Conservation (phyloP, 2,113 vertebrate genomes). For the Amia ocellicauda region DNA sequence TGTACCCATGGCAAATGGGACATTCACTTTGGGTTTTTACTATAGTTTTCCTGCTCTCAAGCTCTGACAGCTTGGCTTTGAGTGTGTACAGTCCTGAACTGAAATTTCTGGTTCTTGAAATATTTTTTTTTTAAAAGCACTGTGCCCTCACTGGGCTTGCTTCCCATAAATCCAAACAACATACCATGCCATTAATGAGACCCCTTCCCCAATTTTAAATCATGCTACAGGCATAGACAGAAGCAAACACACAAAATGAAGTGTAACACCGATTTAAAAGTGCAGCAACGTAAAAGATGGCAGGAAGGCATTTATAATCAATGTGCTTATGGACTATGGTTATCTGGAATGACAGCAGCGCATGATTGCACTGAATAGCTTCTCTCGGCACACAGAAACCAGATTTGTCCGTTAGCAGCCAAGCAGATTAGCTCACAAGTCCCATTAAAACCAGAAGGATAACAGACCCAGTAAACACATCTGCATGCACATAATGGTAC, state of each 20-base stretch:
- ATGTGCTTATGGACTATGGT: slow-evolving; percentile 10
- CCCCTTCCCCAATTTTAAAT: slow-evolving; percentile 7
- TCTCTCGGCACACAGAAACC: neutral
- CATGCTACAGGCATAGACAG: slow-evolving; percentile 10
- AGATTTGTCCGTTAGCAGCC: slow-evolving; percentile 9
- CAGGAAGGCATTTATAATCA: neutral
- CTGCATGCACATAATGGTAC: slow-evolving; percentile 17
- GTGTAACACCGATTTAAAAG: neutral
- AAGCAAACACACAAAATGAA: slow-evolving; percentile 1
- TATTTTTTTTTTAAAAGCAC: no score
- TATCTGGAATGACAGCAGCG: neutral
- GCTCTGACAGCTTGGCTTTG: no score
- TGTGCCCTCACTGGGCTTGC: neutral
- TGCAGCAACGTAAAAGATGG: neutral
- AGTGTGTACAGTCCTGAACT: neutral
- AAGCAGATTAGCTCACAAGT: slow-evolving; percentile 8
- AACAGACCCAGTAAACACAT: neutral
- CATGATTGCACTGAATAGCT: neutral
- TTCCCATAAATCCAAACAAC: slow-evolving; percentile 6
- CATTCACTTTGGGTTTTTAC: slow-evolving; percentile 51
- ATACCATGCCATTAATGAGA: slow-evolving; percentile 17
- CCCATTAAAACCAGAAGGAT: slow-evolving; percentile 11
- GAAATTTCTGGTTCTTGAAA: no score
- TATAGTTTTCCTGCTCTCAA: slow-evolving; percentile 34
- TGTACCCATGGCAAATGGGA: slow-evolving; percentile 39